Base-by-base conservation (phyloP, 2,797 vertebrate species). In the Diglossa cyanea region DNA sequence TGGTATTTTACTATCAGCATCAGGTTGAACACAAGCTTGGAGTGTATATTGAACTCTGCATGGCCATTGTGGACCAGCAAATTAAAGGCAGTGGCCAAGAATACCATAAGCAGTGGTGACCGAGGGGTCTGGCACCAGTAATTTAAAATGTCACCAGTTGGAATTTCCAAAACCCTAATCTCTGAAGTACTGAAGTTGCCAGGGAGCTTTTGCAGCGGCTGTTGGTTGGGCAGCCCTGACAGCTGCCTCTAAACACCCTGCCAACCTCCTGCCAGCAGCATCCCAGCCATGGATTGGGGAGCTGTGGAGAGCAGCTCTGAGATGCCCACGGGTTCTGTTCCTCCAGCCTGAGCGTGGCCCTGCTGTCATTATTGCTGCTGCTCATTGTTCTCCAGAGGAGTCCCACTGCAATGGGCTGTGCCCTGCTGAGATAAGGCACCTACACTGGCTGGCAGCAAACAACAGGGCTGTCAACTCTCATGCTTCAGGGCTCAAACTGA, bases 351-450 rank as follows among this genome's bases (percentile, higher is more conserved):
- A 33, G 76, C 19, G 28, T n/a, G 66, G 51, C 72, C 68, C 17
- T 0, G 57, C 65, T 87, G 28, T 67, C 37, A 1, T 77, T 67
- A 45, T 18, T 91, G 74, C 58, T 26, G 21, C 57, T 88, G 67
- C 71, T 91, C 55, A 90, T 78, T 94, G 86, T 28, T 66, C 90
- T 95, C 92, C 88, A 73, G 95, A 90, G 92, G 92, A 74, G 50
- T 44, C 68, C 1, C 7, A 39, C 8, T 20, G 90, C 89, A 73
- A 5, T 31, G 67, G 83, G 87, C 28, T 88, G 80, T 95, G 92
- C 93, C 91, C 77, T 42, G 55, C 92, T 93, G 33, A 81, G 95
- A 95, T 96, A 94, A 85, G 21, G 73, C 84, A 60, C 73, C 63
- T 85, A 31, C 15, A 33, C 60, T 70, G 57, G 19, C 85, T 91